Evolutionary conservation across 2,797 vertebrate genomes (phyloP).

Genomic region (Carduelis carduelis): DNA sequence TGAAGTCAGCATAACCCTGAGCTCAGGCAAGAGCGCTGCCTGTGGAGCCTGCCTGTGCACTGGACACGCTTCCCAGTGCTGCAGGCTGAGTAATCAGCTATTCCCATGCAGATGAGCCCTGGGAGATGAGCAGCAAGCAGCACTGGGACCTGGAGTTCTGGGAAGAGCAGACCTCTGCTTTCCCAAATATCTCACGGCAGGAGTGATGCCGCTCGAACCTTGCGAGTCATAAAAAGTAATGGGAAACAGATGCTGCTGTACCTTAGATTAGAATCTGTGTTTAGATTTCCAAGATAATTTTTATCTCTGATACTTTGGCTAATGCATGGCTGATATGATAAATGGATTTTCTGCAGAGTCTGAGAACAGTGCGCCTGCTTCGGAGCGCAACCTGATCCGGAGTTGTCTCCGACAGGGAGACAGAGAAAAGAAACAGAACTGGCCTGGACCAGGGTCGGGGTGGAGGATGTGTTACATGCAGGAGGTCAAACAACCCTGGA

Average conservation of each 20-base stretch:
- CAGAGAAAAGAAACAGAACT: slow-evolving; percentile 16
- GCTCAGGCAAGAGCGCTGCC: background rate
- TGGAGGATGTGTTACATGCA: background rate
- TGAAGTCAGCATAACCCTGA: background rate
- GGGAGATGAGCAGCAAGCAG: background rate
- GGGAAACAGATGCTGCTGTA: slow-evolving; percentile 67
- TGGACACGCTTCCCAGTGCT: background rate
- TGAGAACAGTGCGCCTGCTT: background rate
- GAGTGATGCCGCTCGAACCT: slow-evolving; percentile 54
- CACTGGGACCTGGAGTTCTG: background rate
- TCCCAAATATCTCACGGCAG: slow-evolving; percentile 36
- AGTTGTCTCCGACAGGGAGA: background rate
- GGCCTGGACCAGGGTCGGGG: fast-evolving
- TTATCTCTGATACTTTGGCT: slow-evolving; percentile 37
- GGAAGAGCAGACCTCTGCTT: slow-evolving; percentile 18
- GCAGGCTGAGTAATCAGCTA: slow-evolving; percentile 17
- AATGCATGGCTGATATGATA: slow-evolving; percentile 31
- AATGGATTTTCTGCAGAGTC: background rate
- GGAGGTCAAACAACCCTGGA: background rate
- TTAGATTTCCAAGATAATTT: slow-evolving; percentile 63
- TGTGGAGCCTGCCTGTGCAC: background rate
- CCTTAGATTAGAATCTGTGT: slow-evolving; percentile 63
- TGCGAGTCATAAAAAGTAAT: slow-evolving; percentile 63
- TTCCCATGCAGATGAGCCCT: slow-evolving; percentile 46
- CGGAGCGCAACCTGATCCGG: background rate